Conservation (phyloP, 2,113 vertebrate species). For the Oplegnathus fasciatus region DNA sequence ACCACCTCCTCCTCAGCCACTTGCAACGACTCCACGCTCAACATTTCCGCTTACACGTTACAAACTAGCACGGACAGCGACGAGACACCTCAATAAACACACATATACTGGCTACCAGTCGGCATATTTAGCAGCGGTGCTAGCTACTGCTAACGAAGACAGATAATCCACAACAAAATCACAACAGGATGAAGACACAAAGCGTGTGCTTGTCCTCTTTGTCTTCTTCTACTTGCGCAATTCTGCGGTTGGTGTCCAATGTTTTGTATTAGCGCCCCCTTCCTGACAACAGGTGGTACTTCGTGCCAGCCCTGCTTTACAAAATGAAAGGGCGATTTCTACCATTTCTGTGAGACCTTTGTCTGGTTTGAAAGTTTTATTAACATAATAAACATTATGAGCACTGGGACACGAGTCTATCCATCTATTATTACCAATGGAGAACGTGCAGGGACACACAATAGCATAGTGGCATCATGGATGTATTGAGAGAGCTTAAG, state of each 20-base stretch:
- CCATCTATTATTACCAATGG: no score
- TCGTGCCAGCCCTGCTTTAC: neutral
- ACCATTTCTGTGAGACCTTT: no score
- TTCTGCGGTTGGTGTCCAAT: accelerated
- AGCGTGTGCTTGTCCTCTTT: neutral
- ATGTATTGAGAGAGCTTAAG: no score
- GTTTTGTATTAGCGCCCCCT: constrained; percentile 17
- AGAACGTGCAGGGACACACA: no score
- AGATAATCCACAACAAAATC: constrained; percentile 5
- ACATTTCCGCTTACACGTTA: constrained; percentile 56
- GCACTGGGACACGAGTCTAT: no score
- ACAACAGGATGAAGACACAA: neutral
- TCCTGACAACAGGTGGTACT: neutral
- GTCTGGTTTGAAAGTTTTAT: no score
- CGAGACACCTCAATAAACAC: neutral
- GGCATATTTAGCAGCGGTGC: constrained; percentile 16
- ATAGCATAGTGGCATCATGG: no score
- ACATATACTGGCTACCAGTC: neutral
- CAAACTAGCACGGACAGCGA: neutral
- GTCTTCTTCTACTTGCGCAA: constrained; percentile 32
- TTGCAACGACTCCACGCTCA: constrained; percentile 87
- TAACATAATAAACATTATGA: no score
- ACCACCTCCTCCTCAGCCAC: constrained; percentile 91
- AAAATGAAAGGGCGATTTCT: no score
- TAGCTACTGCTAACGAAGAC: neutral